phyloP scores from a whole-genome alignment of 2,113 vertebrate species.

The Ptychochromis oligacanthus region DNA sequence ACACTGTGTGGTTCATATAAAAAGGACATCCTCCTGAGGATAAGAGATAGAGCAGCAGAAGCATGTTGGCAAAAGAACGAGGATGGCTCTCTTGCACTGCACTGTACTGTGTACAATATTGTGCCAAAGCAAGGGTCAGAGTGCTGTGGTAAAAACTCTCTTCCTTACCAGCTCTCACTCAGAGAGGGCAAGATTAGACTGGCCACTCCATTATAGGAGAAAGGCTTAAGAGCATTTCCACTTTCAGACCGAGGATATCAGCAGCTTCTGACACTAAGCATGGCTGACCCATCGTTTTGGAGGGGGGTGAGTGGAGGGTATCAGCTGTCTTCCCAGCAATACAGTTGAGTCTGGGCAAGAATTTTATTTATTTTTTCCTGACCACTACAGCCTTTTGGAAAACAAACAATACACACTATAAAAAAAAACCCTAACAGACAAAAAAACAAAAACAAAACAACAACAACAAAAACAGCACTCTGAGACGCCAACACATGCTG shows the following conservation, averaged over 20 bases:
- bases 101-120: constrained; percentile 53
- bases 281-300: constrained; percentile 76
- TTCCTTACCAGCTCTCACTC: constrained; percentile 61
- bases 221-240: constrained; percentile 73
- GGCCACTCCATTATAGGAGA: constrained; percentile 71
- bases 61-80: constrained; percentile 2
- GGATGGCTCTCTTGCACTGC: constrained; percentile 17
- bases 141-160: constrained; percentile 52
- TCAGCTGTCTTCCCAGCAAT: constrained; percentile 43
- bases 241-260: constrained; percentile 73
- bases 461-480: background rate
- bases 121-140: constrained; percentile 61
- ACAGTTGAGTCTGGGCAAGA: constrained; percentile 12
- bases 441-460: background rate
- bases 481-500: background rate
- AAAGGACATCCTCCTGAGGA: constrained; percentile 40
- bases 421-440: background rate
- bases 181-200: constrained; percentile 69
- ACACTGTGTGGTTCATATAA: constrained; percentile 26
- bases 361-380: background rate
- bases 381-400: background rate
- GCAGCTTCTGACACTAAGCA: constrained; percentile 75
- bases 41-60: constrained; percentile 17
- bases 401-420: background rate
- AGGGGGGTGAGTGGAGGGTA: constrained; percentile 34